Evolutionary conservation across 1,140 invertebrate species (phyloP).

Genomic region (Eurosta solidaginis): DNA sequence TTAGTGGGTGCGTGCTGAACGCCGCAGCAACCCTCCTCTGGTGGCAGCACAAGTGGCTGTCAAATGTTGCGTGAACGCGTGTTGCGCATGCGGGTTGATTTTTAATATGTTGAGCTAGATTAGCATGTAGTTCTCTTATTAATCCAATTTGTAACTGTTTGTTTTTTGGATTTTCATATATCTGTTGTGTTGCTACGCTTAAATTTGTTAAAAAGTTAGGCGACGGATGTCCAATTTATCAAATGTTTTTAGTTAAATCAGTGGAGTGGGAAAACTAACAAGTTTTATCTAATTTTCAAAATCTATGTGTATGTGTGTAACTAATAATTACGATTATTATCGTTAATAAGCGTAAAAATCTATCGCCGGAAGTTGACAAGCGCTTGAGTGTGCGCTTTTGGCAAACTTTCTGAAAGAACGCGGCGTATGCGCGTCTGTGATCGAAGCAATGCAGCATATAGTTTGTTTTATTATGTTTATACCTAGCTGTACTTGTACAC

Average conservation of each 20-base stretch:
- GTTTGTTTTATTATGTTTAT: no score
- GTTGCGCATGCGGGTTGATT: slow-evolving; percentile 16
- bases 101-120: not conserved
- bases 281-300: not conserved
- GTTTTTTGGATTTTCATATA: not conserved
- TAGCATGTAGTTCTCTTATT: not conserved
- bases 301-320: not conserved
- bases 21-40: not conserved
- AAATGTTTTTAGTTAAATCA: not conserved
- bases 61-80: not conserved
- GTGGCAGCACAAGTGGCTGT: not conserved
- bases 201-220: not conserved
- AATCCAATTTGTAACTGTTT: not conserved
- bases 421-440: not conserved
- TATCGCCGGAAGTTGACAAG: not conserved
- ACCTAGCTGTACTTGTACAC: no score
- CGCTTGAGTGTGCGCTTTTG: not conserved
- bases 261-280: not conserved
- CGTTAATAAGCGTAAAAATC: not conserved
- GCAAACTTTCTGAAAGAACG: not conserved
- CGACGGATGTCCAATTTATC: not conserved
- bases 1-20: not conserved
- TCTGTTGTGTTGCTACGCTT: not conserved
- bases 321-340: not conserved
- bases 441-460: no score